These are phyloP conservation scores for Holacanthella duospinosa DNA, from an alignment of 2,888 invertebrate species.

Conservation along the genomic window DNA sequence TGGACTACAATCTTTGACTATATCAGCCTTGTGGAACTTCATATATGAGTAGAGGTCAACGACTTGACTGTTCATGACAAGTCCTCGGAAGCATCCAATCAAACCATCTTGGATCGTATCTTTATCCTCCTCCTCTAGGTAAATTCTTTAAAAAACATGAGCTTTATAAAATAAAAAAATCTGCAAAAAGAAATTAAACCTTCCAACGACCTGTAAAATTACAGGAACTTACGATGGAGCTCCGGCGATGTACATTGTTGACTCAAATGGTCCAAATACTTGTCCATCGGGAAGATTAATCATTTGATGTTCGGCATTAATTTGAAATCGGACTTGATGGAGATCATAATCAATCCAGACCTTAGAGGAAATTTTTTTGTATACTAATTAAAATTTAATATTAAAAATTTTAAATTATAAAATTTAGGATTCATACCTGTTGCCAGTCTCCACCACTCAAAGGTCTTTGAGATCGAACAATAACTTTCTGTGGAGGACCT, in stretches of 20 bases:
- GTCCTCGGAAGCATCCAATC: constrained; percentile 84
- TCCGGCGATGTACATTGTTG: constrained; percentile 86
- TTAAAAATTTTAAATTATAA: neutral
- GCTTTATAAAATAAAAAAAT: neutral
- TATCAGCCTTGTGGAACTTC: constrained; percentile 82
- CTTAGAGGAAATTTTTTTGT: too few relatives aligned
- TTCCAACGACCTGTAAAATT: constrained; percentile 9
- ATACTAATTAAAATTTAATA: too few relatives aligned
- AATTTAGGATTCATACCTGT: constrained; percentile 52
- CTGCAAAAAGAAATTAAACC: neutral
- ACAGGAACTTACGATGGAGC: constrained; percentile 64
- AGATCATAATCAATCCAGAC: constrained; percentile 84
- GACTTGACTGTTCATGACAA: constrained; percentile 83
- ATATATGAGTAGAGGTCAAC: constrained; percentile 84
- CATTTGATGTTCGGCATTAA: constrained; percentile 81
- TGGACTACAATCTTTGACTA: constrained; percentile 84
- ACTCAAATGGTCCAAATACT: constrained; percentile 84
- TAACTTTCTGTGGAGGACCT: constrained; percentile 66
- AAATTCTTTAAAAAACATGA: constrained; percentile 55
- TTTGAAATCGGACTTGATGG: constrained; percentile 84
- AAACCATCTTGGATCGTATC: constrained; percentile 64
- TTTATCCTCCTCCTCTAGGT: constrained; percentile 61
- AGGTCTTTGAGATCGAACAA: constrained; percentile 67
- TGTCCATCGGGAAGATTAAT: constrained; percentile 71
- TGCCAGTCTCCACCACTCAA: constrained; percentile 92